Evolutionary conservation across 2,888 invertebrate species (phyloP), one percentile per base, ranked within the genome.

Genomic region (Panzeria rudis): DNA sequence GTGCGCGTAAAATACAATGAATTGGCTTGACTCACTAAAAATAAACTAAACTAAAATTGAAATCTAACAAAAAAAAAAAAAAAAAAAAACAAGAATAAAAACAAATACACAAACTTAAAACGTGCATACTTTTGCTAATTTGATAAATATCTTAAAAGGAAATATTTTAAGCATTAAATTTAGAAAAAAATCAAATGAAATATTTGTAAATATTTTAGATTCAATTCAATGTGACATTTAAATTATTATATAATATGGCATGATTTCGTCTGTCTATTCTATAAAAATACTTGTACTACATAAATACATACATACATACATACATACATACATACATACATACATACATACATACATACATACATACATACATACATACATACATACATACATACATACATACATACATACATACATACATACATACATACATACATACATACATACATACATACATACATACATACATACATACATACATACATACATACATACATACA

Each of bases 21-120:
- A 85, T 85, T 78, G 64, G 82, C 82, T 79, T 64, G 62, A 78
- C 72, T 72, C 81, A 78, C 85, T 75, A 78, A 82, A 85, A 85
- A 85, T 82, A 82, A 78, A 78, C 41, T 38, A 66, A 72, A 66
- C 54, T 75, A 29, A 75, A 81, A 73, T 38, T 73, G 29, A 71
- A 71, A 80, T 64, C 56, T 35, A 59, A 59, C 35, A 3, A 32
- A 17, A 54, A 68, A 25, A 59, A 64, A 59, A 32, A 13, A 29
- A 64, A 61, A 59, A 32, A 3, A 13, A n/a, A 66, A 56, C 11
- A 52, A 20, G 8, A 25, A 38, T 17, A 38, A 25, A 52, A 23
- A 61, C n/a, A 79, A 61, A 69, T 15, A 64, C 17, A 66, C 11
- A 23, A 38, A 75, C 13, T 52, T 11, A 25, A 78, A 73, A 44